These are phyloP conservation scores for Plectrocnemia conspersa DNA, from an alignment of 1,140 invertebrate species.

Conservation along the genomic window DNA sequence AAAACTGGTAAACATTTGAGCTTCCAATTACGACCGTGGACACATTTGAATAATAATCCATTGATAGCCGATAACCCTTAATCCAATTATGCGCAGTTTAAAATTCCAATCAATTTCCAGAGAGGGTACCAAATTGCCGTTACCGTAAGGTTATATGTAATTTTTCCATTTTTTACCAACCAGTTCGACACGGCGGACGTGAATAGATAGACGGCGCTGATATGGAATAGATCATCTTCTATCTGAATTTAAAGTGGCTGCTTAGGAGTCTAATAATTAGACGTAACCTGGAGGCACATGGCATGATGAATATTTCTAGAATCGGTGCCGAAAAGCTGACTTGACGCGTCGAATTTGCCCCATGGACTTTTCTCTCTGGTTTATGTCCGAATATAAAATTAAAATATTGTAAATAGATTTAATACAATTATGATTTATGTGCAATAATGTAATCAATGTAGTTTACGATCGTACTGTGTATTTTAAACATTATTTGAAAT, in stretches of 20 bases:
- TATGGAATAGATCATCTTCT: slow-evolving; percentile 12
- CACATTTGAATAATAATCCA: slow-evolving; percentile 36
- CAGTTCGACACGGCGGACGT: slow-evolving; percentile 12
- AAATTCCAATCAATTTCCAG: slow-evolving; percentile 30
- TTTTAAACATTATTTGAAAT: too few species aligned
- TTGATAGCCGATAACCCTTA: slow-evolving; percentile 33
- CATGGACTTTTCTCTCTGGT: too few species aligned
- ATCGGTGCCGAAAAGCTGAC: too few species aligned
- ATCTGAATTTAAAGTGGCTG: slow-evolving; percentile 34
- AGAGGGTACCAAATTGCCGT: slow-evolving; percentile 27
- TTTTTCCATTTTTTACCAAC: slow-evolving; percentile 10
- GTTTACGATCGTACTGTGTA: too few species aligned
- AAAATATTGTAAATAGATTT: too few species aligned
- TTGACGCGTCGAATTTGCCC: too few species aligned
- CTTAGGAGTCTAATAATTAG: slow-evolving; percentile 28
- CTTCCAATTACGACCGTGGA: slow-evolving; percentile 30
- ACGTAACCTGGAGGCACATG: slow-evolving; percentile 20
- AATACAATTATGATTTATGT: too few species aligned
- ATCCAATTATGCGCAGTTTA: slow-evolving; percentile 34
- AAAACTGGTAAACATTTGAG: slow-evolving; percentile 35
- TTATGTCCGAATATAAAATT: too few species aligned
- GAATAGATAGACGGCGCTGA: slow-evolving; percentile 21
- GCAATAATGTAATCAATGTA: too few species aligned
- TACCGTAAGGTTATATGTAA: slow-evolving; percentile 26
- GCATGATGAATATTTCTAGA: too few species aligned